Evolutionary conservation across 2,113 vertebrate species (phyloP).

Genomic region (Orientallactaga bullata): DNA sequence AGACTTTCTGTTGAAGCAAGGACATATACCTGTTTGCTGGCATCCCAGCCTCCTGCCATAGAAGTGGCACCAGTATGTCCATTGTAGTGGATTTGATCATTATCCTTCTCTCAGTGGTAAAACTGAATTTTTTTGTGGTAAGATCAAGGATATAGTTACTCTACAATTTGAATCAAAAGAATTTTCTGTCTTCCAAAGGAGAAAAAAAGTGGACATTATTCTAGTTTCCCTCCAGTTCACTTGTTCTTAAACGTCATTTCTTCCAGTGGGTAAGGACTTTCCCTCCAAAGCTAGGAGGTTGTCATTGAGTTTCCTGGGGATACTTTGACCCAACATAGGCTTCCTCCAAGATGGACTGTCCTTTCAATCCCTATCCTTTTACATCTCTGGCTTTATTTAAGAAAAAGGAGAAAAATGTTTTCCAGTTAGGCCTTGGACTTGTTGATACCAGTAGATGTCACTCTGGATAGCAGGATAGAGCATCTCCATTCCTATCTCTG

Average conservation of each 20-base stretch:
- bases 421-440: background rate
- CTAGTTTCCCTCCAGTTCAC: constrained; percentile 31
- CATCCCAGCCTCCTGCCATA: background rate
- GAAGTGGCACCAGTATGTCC: background rate
- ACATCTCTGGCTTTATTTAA: background rate
- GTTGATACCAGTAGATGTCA: constrained; percentile 86
- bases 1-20: constrained; percentile 5
- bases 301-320: background rate
- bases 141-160: constrained; percentile 37
- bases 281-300: background rate
- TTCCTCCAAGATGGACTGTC: background rate
- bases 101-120: constrained; percentile 60
- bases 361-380: background rate
- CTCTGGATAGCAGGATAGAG: constrained; percentile 79
- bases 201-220: background rate
- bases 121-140: constrained; percentile 34
- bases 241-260: background rate
- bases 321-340: background rate
- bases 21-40: constrained; percentile 32
- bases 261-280: background rate
- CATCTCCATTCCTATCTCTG: background rate
- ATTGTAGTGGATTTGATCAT: constrained; percentile 75
- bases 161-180: background rate
- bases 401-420: background rate
- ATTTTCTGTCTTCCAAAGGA: background rate